These are phyloP conservation scores for Anseranas semipalmata DNA, from an alignment of 2,113 vertebrate species.

Conservation along the genomic window DNA sequence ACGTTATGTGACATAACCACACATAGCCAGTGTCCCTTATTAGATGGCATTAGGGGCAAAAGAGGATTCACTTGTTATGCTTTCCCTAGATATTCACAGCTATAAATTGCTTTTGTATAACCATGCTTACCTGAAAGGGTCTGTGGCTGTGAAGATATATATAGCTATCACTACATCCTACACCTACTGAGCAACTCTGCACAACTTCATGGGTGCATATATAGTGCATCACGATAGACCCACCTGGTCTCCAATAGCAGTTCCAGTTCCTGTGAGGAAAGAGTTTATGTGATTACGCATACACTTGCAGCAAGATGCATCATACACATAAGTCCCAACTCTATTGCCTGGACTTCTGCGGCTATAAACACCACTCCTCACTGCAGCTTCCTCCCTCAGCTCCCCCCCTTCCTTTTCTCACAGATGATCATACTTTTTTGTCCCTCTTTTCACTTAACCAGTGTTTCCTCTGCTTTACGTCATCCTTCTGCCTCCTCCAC, in stretches of 20 bases:
- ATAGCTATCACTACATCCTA: neutral
- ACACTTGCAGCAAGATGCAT: neutral
- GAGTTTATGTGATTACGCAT: neutral
- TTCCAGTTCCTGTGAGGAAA: neutral
- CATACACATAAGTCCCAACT: neutral
- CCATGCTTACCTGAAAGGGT: neutral
- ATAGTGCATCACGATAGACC: neutral
- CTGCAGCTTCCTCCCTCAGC: neutral
- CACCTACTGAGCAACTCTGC: neutral
- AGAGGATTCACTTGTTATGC: neutral
- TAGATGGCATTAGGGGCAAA: neutral
- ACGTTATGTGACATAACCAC: neutral
- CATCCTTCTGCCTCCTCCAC: neutral
- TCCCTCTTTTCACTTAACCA: neutral
- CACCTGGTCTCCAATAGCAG: neutral
- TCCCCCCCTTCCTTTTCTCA: neutral
- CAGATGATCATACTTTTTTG: neutral
- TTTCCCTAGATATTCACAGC: neutral
- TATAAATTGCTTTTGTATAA: neutral
- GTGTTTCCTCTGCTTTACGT: neutral
- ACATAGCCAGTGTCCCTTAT: fast-evolving
- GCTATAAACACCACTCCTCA: neutral
- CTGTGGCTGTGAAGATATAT: neutral
- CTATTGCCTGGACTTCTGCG: neutral
- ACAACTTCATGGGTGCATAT: neutral